These are phyloP conservation scores for Netelia fuscicornis DNA, from an alignment of 2,888 invertebrate species.

Conservation along the genomic window DNA sequence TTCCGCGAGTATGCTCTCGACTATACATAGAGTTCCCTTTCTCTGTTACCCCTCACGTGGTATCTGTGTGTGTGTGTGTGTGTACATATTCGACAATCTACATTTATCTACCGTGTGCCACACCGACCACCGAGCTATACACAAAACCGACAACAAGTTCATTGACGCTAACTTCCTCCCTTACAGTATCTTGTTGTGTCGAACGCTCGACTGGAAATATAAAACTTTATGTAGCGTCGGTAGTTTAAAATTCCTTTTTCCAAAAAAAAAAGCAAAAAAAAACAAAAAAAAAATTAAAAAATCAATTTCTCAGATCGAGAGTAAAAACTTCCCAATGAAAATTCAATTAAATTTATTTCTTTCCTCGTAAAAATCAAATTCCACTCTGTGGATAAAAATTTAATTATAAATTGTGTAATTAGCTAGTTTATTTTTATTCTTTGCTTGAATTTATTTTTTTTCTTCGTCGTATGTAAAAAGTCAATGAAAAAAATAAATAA, in stretches of 20 bases:
- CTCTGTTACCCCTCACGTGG: background rate
- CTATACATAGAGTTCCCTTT: slow-evolving; percentile 21
- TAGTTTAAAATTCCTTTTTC: background rate
- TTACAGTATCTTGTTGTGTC: slow-evolving; percentile 15
- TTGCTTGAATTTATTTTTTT: background rate
- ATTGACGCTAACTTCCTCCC: slow-evolving; percentile 54
- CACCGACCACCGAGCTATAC: slow-evolving; percentile 55
- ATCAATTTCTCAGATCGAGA: no score
- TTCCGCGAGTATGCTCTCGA: slow-evolving; percentile 23
- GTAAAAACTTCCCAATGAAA: background rate
- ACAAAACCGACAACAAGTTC: slow-evolving; percentile 51
- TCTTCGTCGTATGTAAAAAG: background rate
- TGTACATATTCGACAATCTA: slow-evolving; percentile 59
- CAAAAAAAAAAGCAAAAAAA: background rate
- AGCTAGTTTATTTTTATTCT: background rate
- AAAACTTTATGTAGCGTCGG: slow-evolving; percentile 27
- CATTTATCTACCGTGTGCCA: slow-evolving; percentile 58
- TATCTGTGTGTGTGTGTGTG: slow-evolving; percentile 48
- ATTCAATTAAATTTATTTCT: background rate
- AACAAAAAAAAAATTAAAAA: no score
- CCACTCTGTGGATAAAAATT: background rate
- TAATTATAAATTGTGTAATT: background rate
- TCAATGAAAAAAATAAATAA: background rate
- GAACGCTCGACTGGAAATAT: slow-evolving; percentile 24
- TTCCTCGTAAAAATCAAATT: no score